Evolutionary conservation across 2,888 invertebrate genomes (phyloP), one percentile per base, ranked within the genome.

Genomic region (Bellardia pandia): DNA sequence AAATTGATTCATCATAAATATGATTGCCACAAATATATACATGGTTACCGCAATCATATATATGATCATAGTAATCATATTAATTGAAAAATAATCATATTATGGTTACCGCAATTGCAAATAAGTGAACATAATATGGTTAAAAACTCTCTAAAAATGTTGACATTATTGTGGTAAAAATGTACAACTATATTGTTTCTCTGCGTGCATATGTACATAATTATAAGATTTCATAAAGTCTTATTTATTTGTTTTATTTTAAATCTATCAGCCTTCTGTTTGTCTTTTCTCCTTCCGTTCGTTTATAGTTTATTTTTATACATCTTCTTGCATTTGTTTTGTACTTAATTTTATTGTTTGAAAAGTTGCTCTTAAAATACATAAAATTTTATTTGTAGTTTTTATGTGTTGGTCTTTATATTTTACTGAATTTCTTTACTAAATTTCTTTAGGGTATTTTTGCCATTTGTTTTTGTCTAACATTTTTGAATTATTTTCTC

Each of bases 311-410:
- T 53, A 3, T 11, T 30, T 40, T 45, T 51, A 6, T 42, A 23
- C 48, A 62, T 40, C 5, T 23, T 23, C n/a, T 81, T 66, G 40
- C 37, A 64, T 69, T 76, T 69, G 1, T 30, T 11, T 71, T 71
- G 33, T 9, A 45, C 30, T 56, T 85, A 53, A 40, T 56, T 85
- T 42, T 69, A 37, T 74, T 51, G 69, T 33, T 53, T 30, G n/a
- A 71, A 62, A 72, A 64, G 71, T 79, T 79, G 23, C n/a, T 71
- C 37, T 51, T 60, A 40, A 79, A 71, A 75, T 37, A 51, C 42
- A 80, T 77, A 76, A 66, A 68, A 82, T 74, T 86, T 68, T 64
- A 78, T 82, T 72, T 77, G 13, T 60, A 66, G 42, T 56, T 86
- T 74, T 45, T 45, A 37, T 78, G 30, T 66, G 45, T 8, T 71